These are phyloP conservation scores for Agrotis ipsilon DNA, from an alignment of 2,888 invertebrate genomes.

Conservation along the genomic window DNA sequence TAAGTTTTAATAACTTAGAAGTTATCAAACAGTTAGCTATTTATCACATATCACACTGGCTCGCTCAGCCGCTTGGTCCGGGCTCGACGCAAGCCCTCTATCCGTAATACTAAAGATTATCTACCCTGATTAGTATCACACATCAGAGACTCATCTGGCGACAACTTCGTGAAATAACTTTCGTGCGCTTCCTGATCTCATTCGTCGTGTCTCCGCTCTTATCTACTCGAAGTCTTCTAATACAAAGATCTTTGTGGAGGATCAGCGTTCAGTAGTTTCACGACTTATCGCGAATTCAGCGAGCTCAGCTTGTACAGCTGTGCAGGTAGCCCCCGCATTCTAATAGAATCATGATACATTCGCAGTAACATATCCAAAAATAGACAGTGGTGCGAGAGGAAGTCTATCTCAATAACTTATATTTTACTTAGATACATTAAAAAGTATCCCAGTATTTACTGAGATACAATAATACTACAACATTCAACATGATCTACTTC, in stretches of 20 bases:
- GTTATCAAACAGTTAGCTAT: no score
- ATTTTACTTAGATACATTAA: background rate
- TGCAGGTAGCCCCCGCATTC: background rate
- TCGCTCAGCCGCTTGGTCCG: background rate
- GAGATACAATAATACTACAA: background rate
- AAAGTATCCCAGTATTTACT: background rate
- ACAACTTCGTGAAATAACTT: background rate
- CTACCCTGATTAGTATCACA: background rate
- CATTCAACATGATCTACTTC: background rate
- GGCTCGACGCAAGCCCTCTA: background rate
- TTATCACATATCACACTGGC: background rate
- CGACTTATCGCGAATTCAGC: background rate
- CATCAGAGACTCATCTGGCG: background rate
- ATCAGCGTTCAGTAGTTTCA: background rate
- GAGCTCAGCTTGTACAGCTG: background rate
- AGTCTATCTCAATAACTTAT: background rate
- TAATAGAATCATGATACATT: background rate
- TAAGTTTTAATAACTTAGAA: background rate
- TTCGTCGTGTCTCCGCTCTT: background rate
- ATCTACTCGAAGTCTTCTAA: background rate
- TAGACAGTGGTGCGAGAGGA: background rate
- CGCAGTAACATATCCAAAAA: background rate
- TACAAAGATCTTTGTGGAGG: background rate
- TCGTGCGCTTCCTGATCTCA: background rate
- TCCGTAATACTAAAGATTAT: slow-evolving; percentile 1